Evolutionary conservation across 2,888 invertebrate genomes (phyloP), one percentile per base, ranked within the genome.

Genomic region (Eustalomyia histrio): DNA sequence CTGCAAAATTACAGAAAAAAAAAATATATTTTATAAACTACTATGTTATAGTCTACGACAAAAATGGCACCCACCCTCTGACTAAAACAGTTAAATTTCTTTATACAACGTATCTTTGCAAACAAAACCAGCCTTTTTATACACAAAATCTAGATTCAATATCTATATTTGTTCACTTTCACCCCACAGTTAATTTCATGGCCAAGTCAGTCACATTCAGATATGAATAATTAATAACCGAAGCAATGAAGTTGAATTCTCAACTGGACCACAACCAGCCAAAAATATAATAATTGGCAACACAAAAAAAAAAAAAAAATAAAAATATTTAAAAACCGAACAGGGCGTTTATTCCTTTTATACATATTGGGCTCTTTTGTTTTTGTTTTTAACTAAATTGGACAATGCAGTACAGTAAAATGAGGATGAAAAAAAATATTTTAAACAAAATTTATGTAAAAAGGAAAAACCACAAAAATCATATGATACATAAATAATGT

Each of bases 231-330:
- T 83, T 83, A 83, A 83, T 83, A 81, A 83, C 74, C 79, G 76
- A 84, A 82, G 83, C 82, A 84, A 83, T 84, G 82, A 82, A 84
- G 83, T 83, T 83, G 82, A 83, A 84, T 82, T 75, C 75, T 75
- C 76, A 78, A 80, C 69, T 79, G 84, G 82, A 75, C 82, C 72
- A 67, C 52, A 71, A 75, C 55, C 74, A 74, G 71, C 69, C 80
- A 80, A 63, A 79, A 81, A 80, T 75, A 39, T 69, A 69, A 64
- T 79, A 71, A 75, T 65, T 69, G 69, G 73, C 72, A 68, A 76
- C 57, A 75, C 8, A 64, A 64, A 63, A 68, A 55, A 57, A 55
- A n/a, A 57, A 60, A 67, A 60, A 16, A 61, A 52, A 74, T 68
- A 43, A 65, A n/a, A n/a, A n/a, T n/a, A n/a, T n/a, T n/a, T n/a